Evolutionary conservation across 2,113 vertebrate species (phyloP), one percentile per base, ranked within the genome.

Genomic region (Polyodon spathula): DNA sequence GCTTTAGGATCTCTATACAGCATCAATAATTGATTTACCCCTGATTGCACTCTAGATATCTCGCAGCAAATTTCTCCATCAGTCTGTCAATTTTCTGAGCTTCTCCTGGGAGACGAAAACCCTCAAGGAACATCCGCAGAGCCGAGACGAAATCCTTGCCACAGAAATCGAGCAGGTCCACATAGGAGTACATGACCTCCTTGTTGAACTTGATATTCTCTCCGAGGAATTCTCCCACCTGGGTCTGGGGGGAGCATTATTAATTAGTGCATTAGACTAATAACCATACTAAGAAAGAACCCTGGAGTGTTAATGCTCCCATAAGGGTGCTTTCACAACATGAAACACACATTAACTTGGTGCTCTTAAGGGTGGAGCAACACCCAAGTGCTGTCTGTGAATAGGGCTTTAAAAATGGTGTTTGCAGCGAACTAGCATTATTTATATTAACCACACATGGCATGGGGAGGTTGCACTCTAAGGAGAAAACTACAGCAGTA

Each of bases 1-100:
- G 14, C 27, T 56, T 7, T 27, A 4, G 46, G 15, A 50, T 8
- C 46, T 37, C 8, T 12, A 12, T 37, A 8, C 17, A 56, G 54
- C 12, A 6, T n/a, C 5, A 50, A 12, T 10, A 15, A 37, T 37
- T 9, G 0, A 5, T 71, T 84, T 78, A 98, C 95, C 95, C 84
- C 78, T 97, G 95, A 81, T 98, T 97, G 76, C 95, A 97, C 51
- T 97, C 94, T 60, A 98, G 84, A 54, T 97, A 98, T 77, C 95
- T 88, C 27, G 95, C 95, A 17, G 95, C 95, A 73, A 98, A 98
- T 76, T 98, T 98, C 79, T 97, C 95, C 95, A 98, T 97, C 58
- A 98, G 82, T 69, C 95, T 80, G 60, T 98, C 95, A 0, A 98
- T 98, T 83, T 98, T 98, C 84, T 98, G 95, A 14, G 95, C 95